Evolutionary conservation across 64 coral and sea anemone genomes (phyloP).

Genomic region (Montipora foliosa): DNA sequence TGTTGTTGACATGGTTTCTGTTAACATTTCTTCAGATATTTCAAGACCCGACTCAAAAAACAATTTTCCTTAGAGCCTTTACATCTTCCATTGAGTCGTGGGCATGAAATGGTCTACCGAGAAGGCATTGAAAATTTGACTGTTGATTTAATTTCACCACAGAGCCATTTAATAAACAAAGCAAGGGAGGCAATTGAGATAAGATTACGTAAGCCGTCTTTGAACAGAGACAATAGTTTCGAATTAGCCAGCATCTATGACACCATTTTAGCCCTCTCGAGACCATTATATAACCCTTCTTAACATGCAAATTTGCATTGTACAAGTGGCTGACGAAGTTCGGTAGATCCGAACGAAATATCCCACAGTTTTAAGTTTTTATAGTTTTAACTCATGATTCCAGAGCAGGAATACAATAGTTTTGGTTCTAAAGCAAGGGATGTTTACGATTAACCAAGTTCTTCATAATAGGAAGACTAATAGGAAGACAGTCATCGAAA

Average conservation of each 20-base stretch:
- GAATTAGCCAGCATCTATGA: too few relatives aligned
- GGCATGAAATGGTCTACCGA: not conserved
- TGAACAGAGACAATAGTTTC: too few relatives aligned
- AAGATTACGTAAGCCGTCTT: too few relatives aligned
- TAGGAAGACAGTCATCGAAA: slow-evolving; percentile 1
- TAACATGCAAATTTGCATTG: too few relatives aligned
- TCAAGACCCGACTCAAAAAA: not conserved
- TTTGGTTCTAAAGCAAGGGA: not conserved
- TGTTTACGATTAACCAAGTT: slow-evolving; percentile 32
- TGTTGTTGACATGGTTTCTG: not conserved
- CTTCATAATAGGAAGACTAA: slow-evolving; percentile 42
- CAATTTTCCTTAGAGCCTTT: not conserved
- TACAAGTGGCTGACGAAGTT: too few relatives aligned
- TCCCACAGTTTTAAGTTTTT: too few relatives aligned
- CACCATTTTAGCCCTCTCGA: too few relatives aligned
- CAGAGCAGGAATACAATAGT: too few relatives aligned
- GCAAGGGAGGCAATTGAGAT: too few relatives aligned
- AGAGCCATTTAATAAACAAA: not conserved
- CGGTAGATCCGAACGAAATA: too few relatives aligned
- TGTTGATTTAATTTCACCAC: slow-evolving; percentile 15
- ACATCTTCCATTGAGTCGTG: not conserved
- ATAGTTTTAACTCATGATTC: too few relatives aligned
- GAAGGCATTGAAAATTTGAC: not conserved
- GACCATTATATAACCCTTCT: too few relatives aligned
- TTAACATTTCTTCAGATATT: not conserved